Conservation (phyloP, 2,113 vertebrate genomes). For the Macroglossus sobrinus region DNA sequence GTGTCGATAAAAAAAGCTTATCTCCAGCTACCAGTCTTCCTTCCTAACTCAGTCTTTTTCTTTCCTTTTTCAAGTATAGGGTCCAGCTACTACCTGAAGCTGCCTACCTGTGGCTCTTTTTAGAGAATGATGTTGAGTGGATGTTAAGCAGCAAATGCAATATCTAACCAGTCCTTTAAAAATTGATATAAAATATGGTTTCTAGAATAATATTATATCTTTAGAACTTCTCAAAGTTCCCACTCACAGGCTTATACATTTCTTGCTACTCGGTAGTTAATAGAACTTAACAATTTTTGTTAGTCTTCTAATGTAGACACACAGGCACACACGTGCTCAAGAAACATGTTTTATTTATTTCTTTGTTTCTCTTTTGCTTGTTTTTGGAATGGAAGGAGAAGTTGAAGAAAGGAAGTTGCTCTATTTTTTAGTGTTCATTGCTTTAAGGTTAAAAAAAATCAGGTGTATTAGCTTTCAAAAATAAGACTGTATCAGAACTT, state of each 20-base stretch:
- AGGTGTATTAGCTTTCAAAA: background rate
- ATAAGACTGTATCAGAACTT: background rate
- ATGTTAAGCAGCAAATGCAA: background rate
- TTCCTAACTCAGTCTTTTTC: conserved; percentile 19
- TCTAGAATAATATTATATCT: background rate
- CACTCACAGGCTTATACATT: background rate
- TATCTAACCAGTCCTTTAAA: background rate
- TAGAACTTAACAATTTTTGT: conserved; percentile 15
- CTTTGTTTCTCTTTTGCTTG: background rate
- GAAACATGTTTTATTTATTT: background rate
- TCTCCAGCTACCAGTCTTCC: background rate
- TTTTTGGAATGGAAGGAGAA: background rate
- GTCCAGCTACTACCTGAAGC: background rate
- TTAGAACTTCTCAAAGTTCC: background rate
- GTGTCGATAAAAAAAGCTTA: conserved; percentile 72
- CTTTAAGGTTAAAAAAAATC: background rate
- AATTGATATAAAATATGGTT: conserved; percentile 29
- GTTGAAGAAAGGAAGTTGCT: background rate
- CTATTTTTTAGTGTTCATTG: background rate
- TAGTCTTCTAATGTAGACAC: background rate
- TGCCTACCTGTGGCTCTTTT: background rate
- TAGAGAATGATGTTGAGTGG: background rate
- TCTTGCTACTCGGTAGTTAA: conserved; percentile 35
- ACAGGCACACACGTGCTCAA: background rate
- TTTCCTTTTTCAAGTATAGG: background rate